Evolutionary conservation across 2,888 invertebrate genomes (phyloP).

Genomic region (Mesorhabditis spiculigera): DNA sequence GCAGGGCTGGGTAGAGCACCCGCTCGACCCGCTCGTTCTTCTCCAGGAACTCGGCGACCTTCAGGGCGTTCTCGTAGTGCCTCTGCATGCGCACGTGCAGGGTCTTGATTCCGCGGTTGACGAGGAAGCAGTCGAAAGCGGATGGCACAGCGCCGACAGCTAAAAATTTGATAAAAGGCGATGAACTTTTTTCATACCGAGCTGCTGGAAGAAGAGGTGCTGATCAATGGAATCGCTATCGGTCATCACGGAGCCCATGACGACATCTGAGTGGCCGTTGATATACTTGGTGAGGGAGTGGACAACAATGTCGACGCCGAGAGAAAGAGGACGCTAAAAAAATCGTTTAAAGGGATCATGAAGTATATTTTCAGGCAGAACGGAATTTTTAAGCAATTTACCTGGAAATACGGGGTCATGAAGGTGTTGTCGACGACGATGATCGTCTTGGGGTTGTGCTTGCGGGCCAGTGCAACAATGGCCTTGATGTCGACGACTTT

Average conservation of each 20-base stretch:
- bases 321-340: conserved; percentile 75
- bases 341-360: conserved; percentile 7
- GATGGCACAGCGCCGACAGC: conserved; percentile 90
- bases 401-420: conserved; percentile 58
- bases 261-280: conserved; percentile 94
- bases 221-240: conserved; percentile 73
- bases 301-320: conserved; percentile 84
- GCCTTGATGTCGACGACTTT: conserved; percentile 82
- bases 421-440: conserved; percentile 91
- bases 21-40: conserved; percentile 73
- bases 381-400: conserved; percentile 8
- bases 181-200: conserved; percentile 25
- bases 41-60: conserved; percentile 78
- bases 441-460: conserved; percentile 60
- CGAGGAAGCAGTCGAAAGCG: conserved; percentile 90
- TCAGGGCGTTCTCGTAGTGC: conserved; percentile 76
- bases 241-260: conserved; percentile 85
- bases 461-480: conserved; percentile 62
- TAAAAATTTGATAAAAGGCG: conserved; percentile 57
- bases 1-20: conserved; percentile 70
- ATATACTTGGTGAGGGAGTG: conserved; percentile 95
- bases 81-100: conserved; percentile 84
- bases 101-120: conserved; percentile 85
- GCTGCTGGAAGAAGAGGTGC: conserved; percentile 70
- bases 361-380: conserved; percentile 2